A percentile compares a stretch with the other conserved stretches of the same genome.
phyloP scores from a whole-genome alignment of 2,113 vertebrate genomes.

The Girardinichthys multiradiatus region DNA sequence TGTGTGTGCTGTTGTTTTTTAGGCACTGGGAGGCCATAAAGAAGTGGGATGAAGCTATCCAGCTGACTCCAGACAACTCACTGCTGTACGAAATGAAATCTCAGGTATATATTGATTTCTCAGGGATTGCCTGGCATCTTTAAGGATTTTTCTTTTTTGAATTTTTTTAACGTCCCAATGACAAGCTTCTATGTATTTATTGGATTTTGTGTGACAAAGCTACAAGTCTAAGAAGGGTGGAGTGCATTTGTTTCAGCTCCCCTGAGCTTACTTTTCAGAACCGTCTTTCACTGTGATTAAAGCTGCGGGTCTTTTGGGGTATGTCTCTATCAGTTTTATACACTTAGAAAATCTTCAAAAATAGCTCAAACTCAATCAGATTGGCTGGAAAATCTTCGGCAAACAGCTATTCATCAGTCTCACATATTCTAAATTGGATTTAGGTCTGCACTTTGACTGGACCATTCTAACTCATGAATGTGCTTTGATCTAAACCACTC shows the following conservation, averaged over 20 bases:
- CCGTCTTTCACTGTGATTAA: too few relatives aligned
- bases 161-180: not conserved
- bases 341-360: too few relatives aligned
- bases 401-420: too few relatives aligned
- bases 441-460: too few relatives aligned
- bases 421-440: too few relatives aligned
- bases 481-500: too few relatives aligned
- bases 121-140: not conserved
- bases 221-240: not conserved
- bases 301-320: too few relatives aligned
- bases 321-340: too few relatives aligned
- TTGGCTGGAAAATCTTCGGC: too few relatives aligned
- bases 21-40: conserved; percentile 92
- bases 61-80: conserved; percentile 92
- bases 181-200: not conserved
- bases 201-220: not conserved
- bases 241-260: not conserved
- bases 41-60: conserved; percentile 95
- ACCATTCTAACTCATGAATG: too few relatives aligned
- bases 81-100: conserved; percentile 96
- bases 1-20: conserved; percentile 34
- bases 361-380: too few relatives aligned
- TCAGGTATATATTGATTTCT: conserved; percentile 83
- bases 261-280: not conserved
- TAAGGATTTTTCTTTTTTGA: not conserved